A percentile compares a stretch with the other conserved stretches of the same genome.
These are phyloP conservation scores for Dolomedes plantarius DNA, from an alignment of 2,888 invertebrate genomes.

Conservation along the genomic window DNA sequence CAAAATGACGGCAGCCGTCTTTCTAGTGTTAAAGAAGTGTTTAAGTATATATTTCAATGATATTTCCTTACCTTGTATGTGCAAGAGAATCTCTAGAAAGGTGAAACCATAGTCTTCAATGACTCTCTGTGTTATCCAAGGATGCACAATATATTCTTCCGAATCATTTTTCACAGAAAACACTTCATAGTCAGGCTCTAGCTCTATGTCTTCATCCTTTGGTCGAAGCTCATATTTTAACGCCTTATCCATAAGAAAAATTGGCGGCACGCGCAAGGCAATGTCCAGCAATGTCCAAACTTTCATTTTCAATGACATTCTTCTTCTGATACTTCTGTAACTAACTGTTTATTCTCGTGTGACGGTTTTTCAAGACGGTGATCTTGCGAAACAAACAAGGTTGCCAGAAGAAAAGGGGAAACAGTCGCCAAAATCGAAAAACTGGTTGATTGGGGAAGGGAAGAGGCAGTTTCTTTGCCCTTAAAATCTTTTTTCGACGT, in stretches of 20 bases:
- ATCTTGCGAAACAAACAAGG: not conserved
- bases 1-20: too few relatives aligned
- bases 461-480: not conserved
- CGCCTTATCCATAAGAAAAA: slow-evolving; percentile 94
- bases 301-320: slow-evolving; percentile 41
- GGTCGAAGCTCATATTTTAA: slow-evolving; percentile 78
- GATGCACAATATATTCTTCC: not conserved
- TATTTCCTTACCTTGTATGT: slow-evolving; percentile 31
- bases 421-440: slow-evolving; percentile 10
- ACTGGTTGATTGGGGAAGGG: slow-evolving; percentile 2
- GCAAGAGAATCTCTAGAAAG: slow-evolving; percentile 24
- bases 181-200: not conserved
- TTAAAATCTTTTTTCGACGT: too few relatives aligned
- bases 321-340: not conserved
- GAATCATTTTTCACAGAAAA: not conserved
- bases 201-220: not conserved
- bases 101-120: slow-evolving; percentile 13
- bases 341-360: not conserved
- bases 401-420: slow-evolving; percentile 25
- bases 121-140: not conserved
- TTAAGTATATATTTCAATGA: not conserved
- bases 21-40: too few relatives aligned
- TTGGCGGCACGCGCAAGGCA: slow-evolving; percentile 90
- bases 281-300: slow-evolving; percentile 80
- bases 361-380: not conserved